Evolutionary conservation across 1,140 invertebrate genomes (phyloP), one percentile per base, ranked within the genome.

Genomic region (Formica selysi): DNA sequence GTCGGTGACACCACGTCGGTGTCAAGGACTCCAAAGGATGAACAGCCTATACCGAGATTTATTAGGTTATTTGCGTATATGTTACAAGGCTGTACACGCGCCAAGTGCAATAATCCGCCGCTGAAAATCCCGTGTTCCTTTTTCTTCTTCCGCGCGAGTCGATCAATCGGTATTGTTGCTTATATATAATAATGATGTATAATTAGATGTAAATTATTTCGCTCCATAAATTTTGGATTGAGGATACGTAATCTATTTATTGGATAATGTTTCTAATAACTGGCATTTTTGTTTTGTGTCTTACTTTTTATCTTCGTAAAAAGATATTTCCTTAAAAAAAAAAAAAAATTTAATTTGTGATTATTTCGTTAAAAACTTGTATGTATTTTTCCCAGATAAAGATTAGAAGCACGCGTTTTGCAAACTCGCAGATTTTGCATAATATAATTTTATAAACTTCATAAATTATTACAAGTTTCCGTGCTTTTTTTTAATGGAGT

Each of bases 51-150:
- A 90, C 76, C 85, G 85, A 93, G 93, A 94, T 94, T 94, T 94
- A 94, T 94, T 92, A 92, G 93, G 89, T 94, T 93, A 92, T 93
- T 93, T 93, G 92, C 89, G 92, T 93, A 94, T 95, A 93, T 94
- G 93, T 95, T 95, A 95, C 94, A 94, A 94, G 94, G 94, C 88
- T 93, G 57, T 61, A 51, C 59, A 81, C 78, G 41, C 19, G 88
- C 38, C 86, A 83, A 88, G 76, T 83, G 86, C 48, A 16, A 51
- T 51, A 51, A 51, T 51, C 44, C 44, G 44, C 44, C 48, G 16
- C 48, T 19, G 48, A 51, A 16, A 51, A 51, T 51, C 16, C 48
- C 48, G 22, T 19, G 19, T 36, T 41, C 32, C 22, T 41, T 29
- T 57, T n/a, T 61, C 61, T 32, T 81, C 88, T 89, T 87, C 86